A percentile compares a stretch with the other conserved stretches of the same genome.
Evolutionary conservation across 2,113 vertebrate species (phyloP).

Genomic region (Coryphaenoides rupestris): DNA sequence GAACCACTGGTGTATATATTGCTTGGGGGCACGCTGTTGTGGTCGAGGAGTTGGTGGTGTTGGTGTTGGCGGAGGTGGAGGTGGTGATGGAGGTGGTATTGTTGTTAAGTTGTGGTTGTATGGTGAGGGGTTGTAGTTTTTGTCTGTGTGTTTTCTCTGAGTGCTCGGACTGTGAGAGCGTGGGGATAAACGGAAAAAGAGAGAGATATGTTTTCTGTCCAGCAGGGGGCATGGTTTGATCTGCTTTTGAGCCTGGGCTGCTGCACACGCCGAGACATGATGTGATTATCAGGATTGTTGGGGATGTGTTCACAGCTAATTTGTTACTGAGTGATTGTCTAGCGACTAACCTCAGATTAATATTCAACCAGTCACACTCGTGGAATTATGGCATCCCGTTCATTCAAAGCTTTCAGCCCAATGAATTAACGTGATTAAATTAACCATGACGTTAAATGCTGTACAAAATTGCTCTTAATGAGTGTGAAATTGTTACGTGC

Average conservation of each 20-base stretch:
- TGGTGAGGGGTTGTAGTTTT: too few species aligned
- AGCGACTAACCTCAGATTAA: constrained; percentile 57
- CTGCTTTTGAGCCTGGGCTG: constrained; percentile 46
- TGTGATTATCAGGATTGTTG: constrained; percentile 56
- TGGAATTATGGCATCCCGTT: constrained; percentile 27
- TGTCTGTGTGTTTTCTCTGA: too few species aligned
- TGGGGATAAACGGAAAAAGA: constrained; percentile 7
- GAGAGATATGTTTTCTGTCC: constrained; percentile 62
- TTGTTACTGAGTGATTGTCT: constrained; percentile 51
- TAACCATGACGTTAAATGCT: constrained; percentile 21
- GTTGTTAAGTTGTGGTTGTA: too few species aligned
- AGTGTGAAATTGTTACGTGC: neutral
- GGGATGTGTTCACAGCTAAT: constrained; percentile 55
- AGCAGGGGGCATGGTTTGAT: constrained; percentile 89
- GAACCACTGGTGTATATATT: too few species aligned
- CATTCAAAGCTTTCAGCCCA: constrained; percentile 14
- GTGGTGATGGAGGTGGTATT: too few species aligned
- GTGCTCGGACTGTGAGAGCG: too few species aligned
- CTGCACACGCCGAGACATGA: constrained; percentile 42
- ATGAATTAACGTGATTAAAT: constrained; percentile 30
- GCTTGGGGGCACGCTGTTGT: too few species aligned
- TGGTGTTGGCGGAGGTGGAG: too few species aligned
- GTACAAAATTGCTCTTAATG: constrained; percentile 18
- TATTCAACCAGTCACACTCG: constrained; percentile 43
- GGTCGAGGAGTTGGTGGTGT: too few species aligned